phyloP scores from a whole-genome alignment of 2,888 invertebrate species.

The Gymnocheta viridis region DNA sequence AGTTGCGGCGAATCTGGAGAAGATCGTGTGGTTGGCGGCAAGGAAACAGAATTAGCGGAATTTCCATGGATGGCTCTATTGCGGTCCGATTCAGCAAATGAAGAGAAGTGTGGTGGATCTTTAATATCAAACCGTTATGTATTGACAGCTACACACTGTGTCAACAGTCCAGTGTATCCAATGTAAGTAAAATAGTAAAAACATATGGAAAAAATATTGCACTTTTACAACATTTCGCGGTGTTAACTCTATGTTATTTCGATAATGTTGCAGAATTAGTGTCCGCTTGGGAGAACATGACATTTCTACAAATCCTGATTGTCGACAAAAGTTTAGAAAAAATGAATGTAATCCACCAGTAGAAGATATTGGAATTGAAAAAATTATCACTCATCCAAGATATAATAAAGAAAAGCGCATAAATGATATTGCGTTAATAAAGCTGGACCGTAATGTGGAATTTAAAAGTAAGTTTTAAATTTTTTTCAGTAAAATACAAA shows the following conservation, averaged over 20 bases:
- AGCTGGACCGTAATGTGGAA: constrained; percentile 76
- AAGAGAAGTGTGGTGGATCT: constrained; percentile 79
- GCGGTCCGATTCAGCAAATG: constrained; percentile 82
- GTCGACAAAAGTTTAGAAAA: constrained; percentile 71
- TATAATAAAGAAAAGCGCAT: constrained; percentile 80
- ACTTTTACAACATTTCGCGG: too few species aligned
- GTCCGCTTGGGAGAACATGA: constrained; percentile 82
- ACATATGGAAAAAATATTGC: not conserved
- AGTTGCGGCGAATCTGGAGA: constrained; percentile 84
- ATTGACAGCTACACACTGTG: constrained; percentile 79
- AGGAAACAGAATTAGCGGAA: constrained; percentile 85
- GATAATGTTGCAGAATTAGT: constrained; percentile 74
- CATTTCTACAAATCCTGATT: constrained; percentile 76
- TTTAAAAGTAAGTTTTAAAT: too few species aligned
- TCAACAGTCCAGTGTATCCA: constrained; percentile 55
- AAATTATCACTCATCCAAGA: constrained; percentile 83
- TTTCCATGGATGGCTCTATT: constrained; percentile 90
- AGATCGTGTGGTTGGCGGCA: constrained; percentile 85
- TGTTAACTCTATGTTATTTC: too few species aligned
- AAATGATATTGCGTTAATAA: constrained; percentile 85
- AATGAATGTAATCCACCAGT: constrained; percentile 79
- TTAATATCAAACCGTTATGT: constrained; percentile 77
- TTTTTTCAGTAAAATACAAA: too few species aligned
- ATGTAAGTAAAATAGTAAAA: constrained; percentile 74
- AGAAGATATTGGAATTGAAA: constrained; percentile 79